Evolutionary conservation across 2,113 vertebrate genomes (phyloP), one percentile per base, ranked within the genome.

Genomic region (Tapirus terrestris): DNA sequence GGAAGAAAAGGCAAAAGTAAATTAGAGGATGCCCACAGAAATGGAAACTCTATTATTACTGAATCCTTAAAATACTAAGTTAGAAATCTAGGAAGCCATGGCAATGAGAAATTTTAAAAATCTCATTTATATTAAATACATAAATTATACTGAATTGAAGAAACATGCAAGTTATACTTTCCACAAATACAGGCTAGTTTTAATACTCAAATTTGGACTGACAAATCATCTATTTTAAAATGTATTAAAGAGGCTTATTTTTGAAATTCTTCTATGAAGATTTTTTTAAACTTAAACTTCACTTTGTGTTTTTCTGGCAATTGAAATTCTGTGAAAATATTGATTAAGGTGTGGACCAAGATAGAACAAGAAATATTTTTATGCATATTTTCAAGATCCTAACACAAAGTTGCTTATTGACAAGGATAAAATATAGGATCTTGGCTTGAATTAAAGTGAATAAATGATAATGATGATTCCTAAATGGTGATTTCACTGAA

Each of bases 301-400:
- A 85, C 1, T 68, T 77, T 56, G 17, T 70, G 16, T 39, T 76
- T 68, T 92, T 70, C 45, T 93, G n/a, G 6, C 4, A 89, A 29
- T 23, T 72, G 8, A 58, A 17, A 82, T 27, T 89, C 27, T 79
- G 18, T 77, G 43, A 95, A 85, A 92, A 87, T 94, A 86, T 18
- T 85, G 10, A 76, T 77, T 91, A 87, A 82, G 13, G 1, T 76
- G 1, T 81, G 29, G 29, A 58, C 29, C 70, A 87, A 83, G 10
- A 7, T 5, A 93, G n/a, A 96, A 94, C 17, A 80, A 92, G 45
- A 92, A 51, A 33, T 48, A 14, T 29, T 65, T 77, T 90, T 61
- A 82, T n/a, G 8, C 1, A 61, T 73, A 93, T 81, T 93, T 48
- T 89, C 96, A 92, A 97, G 96, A 89, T 89, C 2, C 27, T 77